Evolutionary conservation across 92 coral and sea anemone genomes (phyloP).

Genomic region (Micromussa lordhowensis): DNA sequence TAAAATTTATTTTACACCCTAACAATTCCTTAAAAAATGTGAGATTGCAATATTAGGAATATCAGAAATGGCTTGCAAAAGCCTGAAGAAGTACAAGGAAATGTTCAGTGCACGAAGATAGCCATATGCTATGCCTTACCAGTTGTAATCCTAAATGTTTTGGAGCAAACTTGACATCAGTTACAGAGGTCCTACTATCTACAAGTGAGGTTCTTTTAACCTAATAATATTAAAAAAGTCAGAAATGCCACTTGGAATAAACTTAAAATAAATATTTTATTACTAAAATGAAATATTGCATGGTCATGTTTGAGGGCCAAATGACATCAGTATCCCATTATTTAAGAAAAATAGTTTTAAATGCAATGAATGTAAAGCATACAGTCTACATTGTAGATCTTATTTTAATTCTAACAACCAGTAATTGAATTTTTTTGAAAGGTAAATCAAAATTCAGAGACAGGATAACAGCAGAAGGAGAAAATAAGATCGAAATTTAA

Average conservation of each 20-base stretch:
- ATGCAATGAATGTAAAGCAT: too few relatives aligned
- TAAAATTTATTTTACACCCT: background rate
- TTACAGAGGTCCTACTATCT: constrained; percentile 97
- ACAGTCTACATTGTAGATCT: too few relatives aligned
- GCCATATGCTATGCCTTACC: constrained; percentile 52
- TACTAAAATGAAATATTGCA: background rate
- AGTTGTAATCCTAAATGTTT: constrained; percentile 87
- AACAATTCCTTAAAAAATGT: background rate
- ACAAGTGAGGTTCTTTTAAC: constrained; percentile 94
- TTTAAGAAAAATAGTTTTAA: too few relatives aligned
- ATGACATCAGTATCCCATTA: too few relatives aligned
- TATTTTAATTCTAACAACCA: too few relatives aligned
- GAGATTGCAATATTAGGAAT: background rate
- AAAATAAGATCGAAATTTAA: too few relatives aligned
- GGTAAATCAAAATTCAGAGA: too few relatives aligned
- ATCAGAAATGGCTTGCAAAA: background rate
- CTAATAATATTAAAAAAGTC: constrained; percentile 48
- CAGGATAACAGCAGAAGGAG: too few relatives aligned
- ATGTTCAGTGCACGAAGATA: background rate
- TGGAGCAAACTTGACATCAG: constrained; percentile 99
- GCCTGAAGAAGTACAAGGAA: background rate
- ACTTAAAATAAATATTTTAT: background rate
- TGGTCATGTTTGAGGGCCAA: too few relatives aligned
- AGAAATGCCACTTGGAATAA: background rate
- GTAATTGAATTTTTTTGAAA: too few relatives aligned